Percentiles rank a stretch among this genome's conserved stretches.
phyloP scores from a whole-genome alignment of 2,888 invertebrate genomes.

The Cinara cedri region DNA sequence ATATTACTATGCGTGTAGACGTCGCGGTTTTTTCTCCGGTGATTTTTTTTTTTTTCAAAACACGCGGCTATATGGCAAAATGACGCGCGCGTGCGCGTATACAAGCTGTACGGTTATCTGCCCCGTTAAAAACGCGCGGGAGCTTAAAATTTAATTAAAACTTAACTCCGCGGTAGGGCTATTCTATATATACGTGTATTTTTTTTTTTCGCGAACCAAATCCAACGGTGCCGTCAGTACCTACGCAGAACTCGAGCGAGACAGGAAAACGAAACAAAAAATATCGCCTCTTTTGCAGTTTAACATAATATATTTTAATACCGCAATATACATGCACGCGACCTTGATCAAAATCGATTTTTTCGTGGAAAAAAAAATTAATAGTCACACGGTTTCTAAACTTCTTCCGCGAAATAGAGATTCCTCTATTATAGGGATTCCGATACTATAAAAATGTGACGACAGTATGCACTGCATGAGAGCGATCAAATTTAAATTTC shows the following conservation, averaged over 20 bases:
- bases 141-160: constrained; percentile 35
- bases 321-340: too few species aligned
- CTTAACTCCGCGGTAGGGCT: not conserved
- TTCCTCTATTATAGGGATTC: too few species aligned
- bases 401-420: too few species aligned
- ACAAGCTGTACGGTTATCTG: not conserved
- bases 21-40: not conserved
- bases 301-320: too few species aligned
- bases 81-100: too few species aligned
- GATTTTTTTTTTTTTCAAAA: not conserved
- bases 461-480: too few species aligned
- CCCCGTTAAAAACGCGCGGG: not conserved
- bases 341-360: too few species aligned
- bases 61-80: too few species aligned
- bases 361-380: too few species aligned
- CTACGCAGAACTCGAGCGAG: not conserved
- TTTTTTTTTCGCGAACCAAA: not conserved
- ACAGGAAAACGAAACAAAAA: not conserved
- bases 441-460: too few species aligned
- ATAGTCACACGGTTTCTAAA: too few species aligned
- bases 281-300: not conserved
- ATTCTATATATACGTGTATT: not conserved
- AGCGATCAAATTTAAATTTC: too few species aligned
- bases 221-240: not conserved
- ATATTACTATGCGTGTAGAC: not conserved